Base-by-base conservation (phyloP, 2,888 invertebrate genomes). In the Diaprepes abbreviatus region DNA sequence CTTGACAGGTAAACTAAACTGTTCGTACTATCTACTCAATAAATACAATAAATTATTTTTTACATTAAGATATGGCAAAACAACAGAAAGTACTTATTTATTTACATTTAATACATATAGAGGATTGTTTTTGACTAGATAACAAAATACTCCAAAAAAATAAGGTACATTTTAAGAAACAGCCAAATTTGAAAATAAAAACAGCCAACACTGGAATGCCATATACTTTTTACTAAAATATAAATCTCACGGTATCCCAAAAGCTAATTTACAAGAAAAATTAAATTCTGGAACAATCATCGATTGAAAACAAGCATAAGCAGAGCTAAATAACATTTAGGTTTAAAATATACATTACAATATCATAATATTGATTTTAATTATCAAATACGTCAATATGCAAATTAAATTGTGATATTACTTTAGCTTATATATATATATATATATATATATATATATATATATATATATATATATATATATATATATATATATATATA, bases 11-110 rank as follows among this genome's bases (percentile, higher is more conserved):
- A 59, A 45, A 38, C 60, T 50, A 59, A 36, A 50, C 50, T 31
- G 21, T 65, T 24, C 9, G 31, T 45, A 40, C 58, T 58, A 59
- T 48, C 24, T 67, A 60, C 14, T 54, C 33, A 60, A 60, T 43
- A 67, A 67, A 43, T 69, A 65, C 45, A 69, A 65, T 59, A 65
- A 60, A 70, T 65, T 59, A 71, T 54, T 71, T 64, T 74, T 65
- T 71, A 67, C 65, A 72, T 28, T 58, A 57, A 66, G 48, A 52
- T 66, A 64, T 60, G 62, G 54, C 54, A 69, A 69, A 72, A 66
- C 52, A 68, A 72, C 62, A 60, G 62, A 66, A 54, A 63, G 45
- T 55, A 48, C 14, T 66, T 67, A 71, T 71, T 52, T 71, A 71
- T 71, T 52, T 71, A 68, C 68, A 69, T 57, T 66, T 62, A 62